phyloP scores from a whole-genome alignment of 2,113 vertebrate species.

The Rhabdomys dilectus region DNA sequence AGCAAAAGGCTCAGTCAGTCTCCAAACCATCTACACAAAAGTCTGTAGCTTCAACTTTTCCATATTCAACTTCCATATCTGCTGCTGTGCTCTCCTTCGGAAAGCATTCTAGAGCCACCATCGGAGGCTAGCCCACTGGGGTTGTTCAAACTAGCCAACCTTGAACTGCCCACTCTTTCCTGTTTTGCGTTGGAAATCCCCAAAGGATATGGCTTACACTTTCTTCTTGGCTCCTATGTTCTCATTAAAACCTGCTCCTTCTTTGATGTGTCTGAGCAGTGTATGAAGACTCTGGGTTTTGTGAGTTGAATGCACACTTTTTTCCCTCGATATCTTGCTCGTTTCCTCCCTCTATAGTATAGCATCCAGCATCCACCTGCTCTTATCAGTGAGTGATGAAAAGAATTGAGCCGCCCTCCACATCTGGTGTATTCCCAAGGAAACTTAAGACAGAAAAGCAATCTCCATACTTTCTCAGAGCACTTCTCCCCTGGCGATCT shows the following conservation, averaged over 20 bases:
- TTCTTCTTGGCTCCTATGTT: neutral
- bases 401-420: neutral
- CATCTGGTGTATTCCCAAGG: neutral
- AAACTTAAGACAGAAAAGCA: neutral
- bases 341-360: neutral
- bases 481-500: conserved; percentile 86
- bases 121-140: neutral
- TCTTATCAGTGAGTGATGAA: neutral
- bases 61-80: neutral
- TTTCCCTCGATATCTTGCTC: neutral
- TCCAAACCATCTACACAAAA: neutral
- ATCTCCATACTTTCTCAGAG: conserved; percentile 85
- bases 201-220: neutral
- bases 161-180: neutral
- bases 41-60: no score
- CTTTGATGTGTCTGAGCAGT: neutral
- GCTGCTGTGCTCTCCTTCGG: neutral
- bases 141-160: neutral
- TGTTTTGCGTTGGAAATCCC: neutral
- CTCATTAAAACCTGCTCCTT: neutral
- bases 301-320: neutral
- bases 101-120: no score
- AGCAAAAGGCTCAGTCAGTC: neutral
- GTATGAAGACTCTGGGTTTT: neutral
- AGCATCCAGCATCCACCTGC: neutral